phyloP scores from a whole-genome alignment of 2,113 vertebrate species.

The Callithrix jacchus region DNA sequence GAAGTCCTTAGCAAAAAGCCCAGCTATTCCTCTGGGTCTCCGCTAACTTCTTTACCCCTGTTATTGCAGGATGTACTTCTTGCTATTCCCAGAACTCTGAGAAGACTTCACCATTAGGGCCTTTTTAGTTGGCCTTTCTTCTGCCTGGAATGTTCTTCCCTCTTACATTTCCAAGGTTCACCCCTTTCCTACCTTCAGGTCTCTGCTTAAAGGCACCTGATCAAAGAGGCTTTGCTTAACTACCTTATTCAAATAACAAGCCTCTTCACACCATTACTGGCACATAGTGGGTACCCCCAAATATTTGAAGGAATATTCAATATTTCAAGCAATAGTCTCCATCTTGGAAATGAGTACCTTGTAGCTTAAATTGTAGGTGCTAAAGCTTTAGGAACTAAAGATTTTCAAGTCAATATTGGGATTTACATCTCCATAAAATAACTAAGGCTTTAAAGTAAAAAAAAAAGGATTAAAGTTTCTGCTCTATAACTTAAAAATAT shows the following conservation, averaged over 20 bases:
- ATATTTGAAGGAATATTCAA: background rate
- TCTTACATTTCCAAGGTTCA: background rate
- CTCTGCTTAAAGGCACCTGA: background rate
- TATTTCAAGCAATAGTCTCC: background rate
- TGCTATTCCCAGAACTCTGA: background rate
- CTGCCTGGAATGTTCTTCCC: background rate
- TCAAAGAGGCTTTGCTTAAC: background rate
- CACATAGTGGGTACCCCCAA: background rate
- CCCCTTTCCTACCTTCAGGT: background rate
- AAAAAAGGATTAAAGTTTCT: too few relatives aligned
- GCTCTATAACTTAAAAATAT: too few relatives aligned
- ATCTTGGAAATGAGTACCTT: background rate
- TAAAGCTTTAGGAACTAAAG: too few relatives aligned
- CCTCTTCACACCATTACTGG: background rate
- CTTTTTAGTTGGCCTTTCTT: background rate
- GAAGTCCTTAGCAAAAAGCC: background rate
- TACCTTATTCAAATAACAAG: background rate
- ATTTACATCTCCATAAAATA: too few relatives aligned
- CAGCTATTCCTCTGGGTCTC: background rate
- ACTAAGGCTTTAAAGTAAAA: too few relatives aligned
- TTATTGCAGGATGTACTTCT: background rate
- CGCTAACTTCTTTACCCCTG: background rate
- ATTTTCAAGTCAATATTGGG: too few relatives aligned
- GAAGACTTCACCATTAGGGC: fast-evolving
- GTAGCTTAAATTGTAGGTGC: background rate